Conservation (phyloP, 2,113 vertebrate genomes). For the Thunnus maccoyii region DNA sequence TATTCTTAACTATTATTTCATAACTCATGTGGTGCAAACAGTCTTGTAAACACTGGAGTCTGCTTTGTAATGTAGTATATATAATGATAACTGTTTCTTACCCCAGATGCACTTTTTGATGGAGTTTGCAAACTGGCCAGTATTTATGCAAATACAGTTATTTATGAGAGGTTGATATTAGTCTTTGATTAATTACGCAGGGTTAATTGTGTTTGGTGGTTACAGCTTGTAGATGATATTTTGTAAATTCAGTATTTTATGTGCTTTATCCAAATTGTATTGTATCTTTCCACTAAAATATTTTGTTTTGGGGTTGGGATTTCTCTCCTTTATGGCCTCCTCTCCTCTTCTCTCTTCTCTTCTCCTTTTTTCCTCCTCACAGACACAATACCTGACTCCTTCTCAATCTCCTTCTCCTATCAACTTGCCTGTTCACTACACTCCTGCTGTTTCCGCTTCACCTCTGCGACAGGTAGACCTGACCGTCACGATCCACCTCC, state of each 20-base stretch:
- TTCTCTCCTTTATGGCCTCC: not conserved
- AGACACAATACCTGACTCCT: conserved; percentile 76
- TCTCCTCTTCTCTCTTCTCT: not conserved
- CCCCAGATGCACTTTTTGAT: not conserved
- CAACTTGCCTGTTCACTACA: conserved; percentile 84
- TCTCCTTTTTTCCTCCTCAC: not conserved
- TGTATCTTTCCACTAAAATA: not conserved
- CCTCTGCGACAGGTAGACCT: conserved; percentile 82
- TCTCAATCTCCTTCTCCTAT: conserved; percentile 80
- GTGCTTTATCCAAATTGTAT: no score
- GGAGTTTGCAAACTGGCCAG: no score
- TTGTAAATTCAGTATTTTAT: not conserved
- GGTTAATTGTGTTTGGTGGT: no score
- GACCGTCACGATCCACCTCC: fast-evolving
- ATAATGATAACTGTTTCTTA: no score
- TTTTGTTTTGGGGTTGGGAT: not conserved
- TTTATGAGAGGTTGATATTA: no score
- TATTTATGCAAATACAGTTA: no score
- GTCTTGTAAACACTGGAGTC: not conserved
- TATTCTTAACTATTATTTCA: not conserved
- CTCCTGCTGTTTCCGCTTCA: conserved; percentile 84
- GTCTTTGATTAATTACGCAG: no score
- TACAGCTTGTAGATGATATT: not conserved
- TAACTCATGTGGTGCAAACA: no score
- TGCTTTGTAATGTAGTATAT: not conserved